Base-by-base conservation (phyloP, 2,113 vertebrate species). In the Sphaerodactylus townsendi region DNA sequence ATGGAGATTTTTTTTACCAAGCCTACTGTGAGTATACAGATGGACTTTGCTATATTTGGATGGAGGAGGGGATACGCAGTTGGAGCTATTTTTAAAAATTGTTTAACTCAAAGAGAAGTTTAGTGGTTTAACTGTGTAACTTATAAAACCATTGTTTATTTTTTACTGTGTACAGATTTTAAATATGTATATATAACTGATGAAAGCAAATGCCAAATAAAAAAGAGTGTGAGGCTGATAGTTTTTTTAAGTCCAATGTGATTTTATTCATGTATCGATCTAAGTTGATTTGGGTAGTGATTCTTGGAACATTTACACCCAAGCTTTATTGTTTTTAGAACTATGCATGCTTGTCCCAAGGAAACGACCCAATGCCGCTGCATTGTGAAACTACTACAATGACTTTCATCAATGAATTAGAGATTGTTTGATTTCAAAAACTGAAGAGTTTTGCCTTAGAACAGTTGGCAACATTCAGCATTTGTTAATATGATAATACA, bases 1-100 rank as follows among this genome's bases (percentile, higher is more conserved):
- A 96, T 95, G 95, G 94, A 93, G 95, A 94, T 97, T 97, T 96
- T 96, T 96, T 96, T 96, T 96, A 95, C 95, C 95, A 96, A 94
- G 94, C 90, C 92, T 96, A 96, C 93, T 95, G 89, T 91, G 89
- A 85, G 74, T 93, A 82, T 90, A 91, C 91, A n/a, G 4, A 83
- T n/a, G 48, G 37, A 81, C 84, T 89, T 76, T 83, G 80, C 77
- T 76, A 35, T 7, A 81, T 79, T 86, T 86, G 79, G 15, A 48
- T n/a, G 62, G 30, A 5, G 25, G 25, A 14, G 21, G 59, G 64
- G 23, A 39, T 44, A 48, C 44, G 56, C 44, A 2, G 33, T 56
- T 33, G 68, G 72, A 46, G 46, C 75, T 44, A 46, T 86, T 88
- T 87, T n/a, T 73, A 75, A 81, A 88, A 87, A 87, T 78, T 35